These are phyloP conservation scores for Neomonachus schauinslandi DNA, from an alignment of 2,113 vertebrate species.

Conservation along the genomic window DNA sequence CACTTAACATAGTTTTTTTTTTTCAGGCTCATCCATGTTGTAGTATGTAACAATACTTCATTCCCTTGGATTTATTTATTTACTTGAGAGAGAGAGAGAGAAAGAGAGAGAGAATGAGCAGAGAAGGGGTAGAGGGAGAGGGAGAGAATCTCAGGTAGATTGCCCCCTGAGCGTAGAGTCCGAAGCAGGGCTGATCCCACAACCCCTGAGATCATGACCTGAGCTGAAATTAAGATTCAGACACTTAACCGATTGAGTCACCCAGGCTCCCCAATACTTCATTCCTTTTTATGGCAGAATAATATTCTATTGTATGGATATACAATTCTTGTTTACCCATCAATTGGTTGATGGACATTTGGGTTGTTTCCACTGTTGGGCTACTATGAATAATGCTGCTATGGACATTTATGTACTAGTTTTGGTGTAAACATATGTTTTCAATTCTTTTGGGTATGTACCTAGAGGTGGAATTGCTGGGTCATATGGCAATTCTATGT, in stretches of 20 bases:
- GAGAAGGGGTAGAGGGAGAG: background rate
- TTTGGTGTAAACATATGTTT: background rate
- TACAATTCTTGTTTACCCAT: background rate
- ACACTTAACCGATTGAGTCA: background rate
- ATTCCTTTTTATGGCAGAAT: background rate
- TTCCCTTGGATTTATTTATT: background rate
- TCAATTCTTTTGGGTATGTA: background rate
- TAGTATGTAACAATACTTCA: background rate
- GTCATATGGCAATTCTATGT: constrained; percentile 7
- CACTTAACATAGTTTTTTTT: background rate
- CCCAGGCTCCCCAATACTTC: background rate
- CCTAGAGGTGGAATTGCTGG: background rate
- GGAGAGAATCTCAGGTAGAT: background rate
- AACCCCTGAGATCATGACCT: background rate
- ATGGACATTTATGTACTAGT: background rate
- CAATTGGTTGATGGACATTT: background rate
- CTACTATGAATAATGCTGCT: background rate
- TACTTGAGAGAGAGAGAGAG: too few relatives aligned
- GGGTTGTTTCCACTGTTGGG: background rate
- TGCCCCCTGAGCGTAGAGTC: background rate
- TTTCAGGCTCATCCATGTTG: background rate
- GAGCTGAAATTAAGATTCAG: background rate
- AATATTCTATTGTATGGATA: background rate
- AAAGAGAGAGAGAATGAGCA: background rate
- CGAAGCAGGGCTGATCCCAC: background rate